Evolutionary conservation across 2,113 vertebrate species (phyloP).

Genomic region (Engystomops pustulosus): DNA sequence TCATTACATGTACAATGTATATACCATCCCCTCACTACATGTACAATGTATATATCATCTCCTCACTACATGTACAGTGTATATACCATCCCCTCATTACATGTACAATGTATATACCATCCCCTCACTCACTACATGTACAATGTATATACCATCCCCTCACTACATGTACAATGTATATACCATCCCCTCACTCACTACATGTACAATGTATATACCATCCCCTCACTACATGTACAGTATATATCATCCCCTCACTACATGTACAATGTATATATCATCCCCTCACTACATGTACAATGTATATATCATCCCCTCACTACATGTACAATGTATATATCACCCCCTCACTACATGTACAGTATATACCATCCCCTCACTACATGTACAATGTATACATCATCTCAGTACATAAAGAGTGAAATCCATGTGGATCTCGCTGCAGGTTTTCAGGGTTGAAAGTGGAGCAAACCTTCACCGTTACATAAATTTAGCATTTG

Average conservation of each 20-base stretch:
- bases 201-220: neutral
- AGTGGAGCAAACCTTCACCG: too few relatives aligned
- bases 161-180: neutral
- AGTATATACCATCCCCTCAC: neutral
- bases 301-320: neutral
- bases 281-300: neutral
- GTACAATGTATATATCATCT: neutral
- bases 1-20: neutral
- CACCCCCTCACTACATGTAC: neutral
- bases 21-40: neutral
- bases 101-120: conserved; percentile 33
- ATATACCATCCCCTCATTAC: neutral
- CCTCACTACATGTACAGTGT: neutral
- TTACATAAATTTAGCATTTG: too few relatives aligned
- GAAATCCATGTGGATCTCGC: too few relatives aligned
- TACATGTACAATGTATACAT: conserved; percentile 9
- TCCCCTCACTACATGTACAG: conserved; percentile 10
- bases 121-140: conserved; percentile 25
- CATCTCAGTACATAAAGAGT: neutral
- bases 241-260: neutral
- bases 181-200: neutral
- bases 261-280: conserved; percentile 15
- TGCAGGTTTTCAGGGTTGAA: too few relatives aligned
- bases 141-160: neutral
- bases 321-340: neutral